phyloP scores from a whole-genome alignment of 2,888 invertebrate species.

The Leptinotarsa rubiginosa region DNA sequence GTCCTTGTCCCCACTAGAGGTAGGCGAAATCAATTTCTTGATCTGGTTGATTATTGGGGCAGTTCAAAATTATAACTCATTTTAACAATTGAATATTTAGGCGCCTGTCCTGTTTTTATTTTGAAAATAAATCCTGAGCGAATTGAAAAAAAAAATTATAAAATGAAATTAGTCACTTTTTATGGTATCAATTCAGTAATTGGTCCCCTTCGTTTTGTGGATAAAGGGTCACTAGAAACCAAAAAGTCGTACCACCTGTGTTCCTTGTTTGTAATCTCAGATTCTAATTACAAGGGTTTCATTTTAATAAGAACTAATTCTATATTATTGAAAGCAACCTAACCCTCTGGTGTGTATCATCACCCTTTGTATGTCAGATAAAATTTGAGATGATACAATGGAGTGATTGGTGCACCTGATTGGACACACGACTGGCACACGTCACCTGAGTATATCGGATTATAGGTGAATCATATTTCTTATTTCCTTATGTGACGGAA shows the following conservation, averaged over 20 bases:
- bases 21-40: too few species aligned
- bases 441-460: conserved; percentile 58
- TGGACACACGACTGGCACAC: conserved; percentile 55
- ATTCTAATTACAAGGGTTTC: conserved; percentile 38
- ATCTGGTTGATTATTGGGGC: too few species aligned
- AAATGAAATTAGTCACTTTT: too few species aligned
- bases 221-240: conserved; percentile 4
- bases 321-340: conserved; percentile 37
- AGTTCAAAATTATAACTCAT: too few species aligned
- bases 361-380: conserved; percentile 41
- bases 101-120: too few species aligned
- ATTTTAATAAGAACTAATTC: conserved; percentile 40
- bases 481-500: conserved; percentile 44
- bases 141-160: too few species aligned
- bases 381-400: conserved; percentile 45
- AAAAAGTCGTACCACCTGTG: conserved; percentile 20
- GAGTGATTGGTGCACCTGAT: conserved; percentile 48
- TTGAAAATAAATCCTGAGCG: too few species aligned
- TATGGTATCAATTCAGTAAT: not conserved
- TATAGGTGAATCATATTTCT: conserved; percentile 55
- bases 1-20: too few species aligned
- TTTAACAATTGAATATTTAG: too few species aligned
- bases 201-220: not conserved
- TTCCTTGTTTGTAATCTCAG: conserved; percentile 21
- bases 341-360: conserved; percentile 25